Evolutionary conservation across 2,888 invertebrate species (phyloP).

Genomic region (Pandemis corylana): DNA sequence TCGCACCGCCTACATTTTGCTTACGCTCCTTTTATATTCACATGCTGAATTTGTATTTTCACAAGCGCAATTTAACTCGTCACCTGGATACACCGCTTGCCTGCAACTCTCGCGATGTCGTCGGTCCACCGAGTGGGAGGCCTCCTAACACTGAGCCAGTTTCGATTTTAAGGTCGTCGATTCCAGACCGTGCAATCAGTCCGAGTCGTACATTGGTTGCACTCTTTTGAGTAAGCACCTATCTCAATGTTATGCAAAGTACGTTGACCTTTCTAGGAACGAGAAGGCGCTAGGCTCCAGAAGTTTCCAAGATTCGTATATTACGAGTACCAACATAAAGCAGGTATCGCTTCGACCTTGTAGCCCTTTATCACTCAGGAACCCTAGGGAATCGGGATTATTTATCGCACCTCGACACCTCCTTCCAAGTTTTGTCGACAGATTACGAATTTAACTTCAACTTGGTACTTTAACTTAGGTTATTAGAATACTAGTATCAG

Average conservation of each 20-base stretch:
- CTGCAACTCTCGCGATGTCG: no score
- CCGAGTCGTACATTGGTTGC: no score
- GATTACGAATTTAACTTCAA: conserved; percentile 8
- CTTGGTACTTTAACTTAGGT: not conserved
- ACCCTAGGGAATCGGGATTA: conserved; percentile 5
- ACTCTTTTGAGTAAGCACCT: not conserved
- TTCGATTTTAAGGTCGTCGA: no score
- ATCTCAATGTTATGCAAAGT: not conserved
- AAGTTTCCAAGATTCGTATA: not conserved
- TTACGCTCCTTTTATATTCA: no score
- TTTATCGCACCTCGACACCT: conserved; percentile 14
- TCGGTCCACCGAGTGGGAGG: no score
- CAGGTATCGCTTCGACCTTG: not conserved
- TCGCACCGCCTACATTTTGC: no score
- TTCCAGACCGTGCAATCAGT: no score
- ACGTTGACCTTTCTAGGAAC: not conserved
- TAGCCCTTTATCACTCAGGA: conserved; percentile 10
- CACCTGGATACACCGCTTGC: no score
- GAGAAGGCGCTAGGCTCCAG: not conserved
- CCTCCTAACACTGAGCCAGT: no score
- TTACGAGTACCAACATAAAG: not conserved
- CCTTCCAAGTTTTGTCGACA: conserved; percentile 7
- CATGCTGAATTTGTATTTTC: no score
- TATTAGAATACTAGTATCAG: not conserved
- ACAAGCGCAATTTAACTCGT: no score